phyloP scores from a whole-genome alignment of 2,888 invertebrate species.

The Callyntrura guangdongensis region DNA sequence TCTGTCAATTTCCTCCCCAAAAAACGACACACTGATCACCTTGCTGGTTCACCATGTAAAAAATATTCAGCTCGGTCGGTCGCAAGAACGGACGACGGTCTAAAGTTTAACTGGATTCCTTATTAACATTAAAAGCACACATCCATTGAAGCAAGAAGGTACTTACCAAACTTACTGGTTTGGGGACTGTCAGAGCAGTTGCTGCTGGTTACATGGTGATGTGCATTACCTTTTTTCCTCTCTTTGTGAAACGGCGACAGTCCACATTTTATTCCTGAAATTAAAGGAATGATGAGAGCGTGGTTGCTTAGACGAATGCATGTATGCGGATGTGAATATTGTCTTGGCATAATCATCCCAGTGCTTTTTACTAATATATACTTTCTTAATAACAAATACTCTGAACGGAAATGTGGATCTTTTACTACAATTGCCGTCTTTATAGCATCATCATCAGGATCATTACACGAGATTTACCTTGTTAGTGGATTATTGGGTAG shows the following conservation, averaged over 20 bases:
- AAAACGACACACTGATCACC: conserved; percentile 1
- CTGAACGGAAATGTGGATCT: conserved; percentile 25
- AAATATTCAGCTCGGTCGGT: background rate
- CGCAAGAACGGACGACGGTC: background rate
- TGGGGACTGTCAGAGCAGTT: too few relatives aligned
- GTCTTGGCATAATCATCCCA: conserved; percentile 12
- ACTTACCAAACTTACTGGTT: too few relatives aligned
- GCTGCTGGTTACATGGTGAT: background rate
- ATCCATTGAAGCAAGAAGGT: too few relatives aligned
- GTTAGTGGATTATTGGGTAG: conserved; percentile 51
- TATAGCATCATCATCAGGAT: background rate
- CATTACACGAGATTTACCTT: conserved; percentile 11
- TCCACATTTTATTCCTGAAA: background rate
- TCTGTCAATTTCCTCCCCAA: conserved; percentile 37
- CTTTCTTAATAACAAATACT: background rate
- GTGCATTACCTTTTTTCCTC: background rate
- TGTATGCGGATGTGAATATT: conserved; percentile 65
- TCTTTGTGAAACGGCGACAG: background rate
- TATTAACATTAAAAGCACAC: too few relatives aligned
- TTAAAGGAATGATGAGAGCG: background rate
- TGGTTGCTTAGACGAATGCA: background rate
- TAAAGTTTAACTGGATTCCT: too few relatives aligned
- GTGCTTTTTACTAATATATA: background rate
- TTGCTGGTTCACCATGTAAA: background rate
- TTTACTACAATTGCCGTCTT: background rate